A percentile compares a stretch with the other conserved stretches of the same genome.
These are phyloP conservation scores for Edolisoma coerulescens DNA, from an alignment of 2,113 vertebrate genomes.

Conservation along the genomic window DNA sequence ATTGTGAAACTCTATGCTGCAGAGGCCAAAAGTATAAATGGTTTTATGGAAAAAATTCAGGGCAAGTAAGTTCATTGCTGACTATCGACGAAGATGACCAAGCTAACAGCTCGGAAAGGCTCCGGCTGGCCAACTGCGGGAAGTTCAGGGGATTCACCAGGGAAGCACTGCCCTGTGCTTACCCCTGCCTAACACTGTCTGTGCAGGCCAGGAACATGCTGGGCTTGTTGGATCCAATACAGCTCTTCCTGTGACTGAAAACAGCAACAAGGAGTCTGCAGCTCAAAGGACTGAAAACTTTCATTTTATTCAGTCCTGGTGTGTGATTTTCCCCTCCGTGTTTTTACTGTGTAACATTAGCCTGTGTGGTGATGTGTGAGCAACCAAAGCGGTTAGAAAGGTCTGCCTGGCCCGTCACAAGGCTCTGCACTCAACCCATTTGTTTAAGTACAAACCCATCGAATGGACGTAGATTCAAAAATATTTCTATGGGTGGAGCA, in stretches of 20 bases:
- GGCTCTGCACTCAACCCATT: neutral
- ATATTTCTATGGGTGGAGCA: neutral
- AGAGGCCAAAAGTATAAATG: slow-evolving; percentile 14
- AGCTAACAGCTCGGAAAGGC: neutral
- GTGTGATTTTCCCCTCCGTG: fast-evolving
- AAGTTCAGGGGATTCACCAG: neutral
- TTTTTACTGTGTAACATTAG: neutral
- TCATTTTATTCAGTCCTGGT: neutral
- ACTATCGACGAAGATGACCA: neutral
- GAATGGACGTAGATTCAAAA: neutral
- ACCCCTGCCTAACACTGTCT: neutral
- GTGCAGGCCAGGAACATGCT: neutral
- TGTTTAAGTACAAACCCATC: neutral
- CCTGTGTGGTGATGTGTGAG: neutral
- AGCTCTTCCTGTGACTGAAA: neutral
- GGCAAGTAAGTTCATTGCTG: neutral
- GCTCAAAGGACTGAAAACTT: neutral
- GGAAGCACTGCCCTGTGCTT: neutral
- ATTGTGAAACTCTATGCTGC: neutral
- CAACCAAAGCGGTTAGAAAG: neutral
- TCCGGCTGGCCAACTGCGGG: neutral
- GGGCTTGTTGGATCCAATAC: neutral
- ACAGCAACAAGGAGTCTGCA: neutral
- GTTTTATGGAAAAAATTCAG: slow-evolving; percentile 6
- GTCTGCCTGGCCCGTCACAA: neutral